Percentiles rank a stretch among this genome's conserved stretches.
These are phyloP conservation scores for Phainopepla nitens DNA, from an alignment of 2,113 vertebrate genomes.

Conservation along the genomic window DNA sequence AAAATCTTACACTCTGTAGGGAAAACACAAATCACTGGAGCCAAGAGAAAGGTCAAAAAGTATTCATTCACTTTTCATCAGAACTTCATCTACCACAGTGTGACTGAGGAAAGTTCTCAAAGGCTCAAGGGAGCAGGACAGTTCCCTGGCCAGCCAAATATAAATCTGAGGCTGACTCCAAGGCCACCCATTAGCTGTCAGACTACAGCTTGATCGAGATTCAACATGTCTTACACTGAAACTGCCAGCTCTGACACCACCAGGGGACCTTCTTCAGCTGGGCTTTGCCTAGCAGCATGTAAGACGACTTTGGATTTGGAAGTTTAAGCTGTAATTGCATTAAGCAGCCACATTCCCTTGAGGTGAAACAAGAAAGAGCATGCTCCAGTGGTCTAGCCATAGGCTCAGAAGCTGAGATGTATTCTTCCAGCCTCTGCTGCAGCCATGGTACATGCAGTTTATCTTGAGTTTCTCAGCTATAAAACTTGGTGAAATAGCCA, in stretches of 20 bases:
- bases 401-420: neutral
- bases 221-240: neutral
- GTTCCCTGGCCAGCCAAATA: neutral
- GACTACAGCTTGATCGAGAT: neutral
- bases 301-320: neutral
- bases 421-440: neutral
- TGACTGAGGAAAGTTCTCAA: neutral
- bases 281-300: neutral
- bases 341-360: neutral
- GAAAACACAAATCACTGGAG: neutral
- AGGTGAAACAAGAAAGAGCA: neutral
- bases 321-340: neutral
- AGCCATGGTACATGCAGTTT: neutral
- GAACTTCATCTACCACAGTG: neutral
- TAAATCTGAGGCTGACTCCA: neutral
- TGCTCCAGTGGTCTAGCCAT: neutral
- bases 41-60: neutral
- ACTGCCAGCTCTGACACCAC: neutral
- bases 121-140: neutral
- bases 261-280: neutral
- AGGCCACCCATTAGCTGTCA: fast-evolving
- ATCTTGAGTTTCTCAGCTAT: neutral
- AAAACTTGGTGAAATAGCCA: neutral
- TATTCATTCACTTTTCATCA: neutral
- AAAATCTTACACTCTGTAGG: neutral